Conservation (phyloP, 2,113 vertebrate species). For the Cinclus mexicanus region DNA sequence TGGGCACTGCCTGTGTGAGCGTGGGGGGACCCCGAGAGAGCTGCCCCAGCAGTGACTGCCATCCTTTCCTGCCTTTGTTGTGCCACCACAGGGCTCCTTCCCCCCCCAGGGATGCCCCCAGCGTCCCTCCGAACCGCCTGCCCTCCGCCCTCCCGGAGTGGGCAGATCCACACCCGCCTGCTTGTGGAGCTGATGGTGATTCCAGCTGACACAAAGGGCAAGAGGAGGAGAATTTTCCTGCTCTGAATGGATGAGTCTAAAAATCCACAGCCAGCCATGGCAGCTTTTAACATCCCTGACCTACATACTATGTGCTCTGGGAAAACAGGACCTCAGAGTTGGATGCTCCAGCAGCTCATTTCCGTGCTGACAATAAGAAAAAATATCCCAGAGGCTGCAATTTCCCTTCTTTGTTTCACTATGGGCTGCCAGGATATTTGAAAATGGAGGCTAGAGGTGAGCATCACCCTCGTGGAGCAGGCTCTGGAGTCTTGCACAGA, state of each 20-base stretch:
- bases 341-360: neutral
- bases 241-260: conserved; percentile 37
- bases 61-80: fast-evolving
- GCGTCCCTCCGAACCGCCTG: fast-evolving
- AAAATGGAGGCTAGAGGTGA: neutral
- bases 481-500: neutral
- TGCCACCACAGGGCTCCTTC: fast-evolving
- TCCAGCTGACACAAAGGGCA: conserved; percentile 49
- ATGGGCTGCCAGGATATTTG: neutral
- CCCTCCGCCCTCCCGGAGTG: neutral
- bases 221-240: neutral
- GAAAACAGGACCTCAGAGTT: neutral
- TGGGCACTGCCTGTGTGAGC: neutral
- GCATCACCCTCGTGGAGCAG: neutral
- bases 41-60: neutral
- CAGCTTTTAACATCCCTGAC: conserved; percentile 51
- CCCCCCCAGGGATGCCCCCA: fast-evolving
- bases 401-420: neutral
- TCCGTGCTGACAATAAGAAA: neutral
- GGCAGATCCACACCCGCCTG: neutral
- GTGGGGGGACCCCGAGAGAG: neutral
- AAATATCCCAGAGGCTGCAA: neutral
- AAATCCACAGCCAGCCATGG: conserved; percentile 15
- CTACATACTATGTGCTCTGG: conserved; percentile 2
- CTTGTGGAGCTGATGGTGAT: neutral